Conservation (phyloP, 2,888 invertebrate species). For the Gonocerus acuteangulatus region DNA sequence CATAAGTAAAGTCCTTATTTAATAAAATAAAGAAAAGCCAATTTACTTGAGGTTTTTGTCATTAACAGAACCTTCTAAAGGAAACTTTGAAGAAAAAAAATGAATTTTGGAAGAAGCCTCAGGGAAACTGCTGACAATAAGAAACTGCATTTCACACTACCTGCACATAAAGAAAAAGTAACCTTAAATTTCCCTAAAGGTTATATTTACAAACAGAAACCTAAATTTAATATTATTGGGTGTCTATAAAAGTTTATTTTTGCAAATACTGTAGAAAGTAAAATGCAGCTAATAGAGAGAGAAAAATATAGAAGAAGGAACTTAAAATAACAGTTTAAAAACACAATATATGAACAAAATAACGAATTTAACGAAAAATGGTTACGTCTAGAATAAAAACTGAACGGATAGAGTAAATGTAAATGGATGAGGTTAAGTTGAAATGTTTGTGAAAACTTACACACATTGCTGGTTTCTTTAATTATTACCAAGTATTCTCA, state of each 20-base stretch:
- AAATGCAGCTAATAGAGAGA: not conserved
- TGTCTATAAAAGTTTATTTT: not conserved
- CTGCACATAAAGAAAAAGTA: slow-evolving; percentile 24
- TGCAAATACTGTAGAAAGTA: not conserved
- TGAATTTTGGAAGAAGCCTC: slow-evolving; percentile 23
- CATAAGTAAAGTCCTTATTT: slow-evolving; percentile 1
- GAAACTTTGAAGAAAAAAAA: slow-evolving; percentile 24
- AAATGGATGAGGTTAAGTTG: not conserved
- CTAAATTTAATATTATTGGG: not conserved
- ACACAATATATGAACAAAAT: not conserved
- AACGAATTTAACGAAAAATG: no score
- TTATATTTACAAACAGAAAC: slow-evolving; percentile 13
- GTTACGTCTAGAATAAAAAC: no score
- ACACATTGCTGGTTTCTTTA: not conserved
- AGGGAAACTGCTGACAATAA: slow-evolving; percentile 17
- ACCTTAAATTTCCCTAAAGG: slow-evolving; percentile 17
- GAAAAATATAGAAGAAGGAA: not conserved
- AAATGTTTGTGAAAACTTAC: not conserved
- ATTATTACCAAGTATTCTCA: not conserved
- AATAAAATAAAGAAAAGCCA: not conserved
- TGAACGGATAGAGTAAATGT: no score
- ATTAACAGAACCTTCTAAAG: slow-evolving; percentile 15
- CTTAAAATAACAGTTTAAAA: not conserved
- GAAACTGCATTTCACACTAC: slow-evolving; percentile 25
- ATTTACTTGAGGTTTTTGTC: slow-evolving; percentile 17